phyloP scores from a whole-genome alignment of 2,113 vertebrate genomes.

The Bolborhynchus lineola region DNA sequence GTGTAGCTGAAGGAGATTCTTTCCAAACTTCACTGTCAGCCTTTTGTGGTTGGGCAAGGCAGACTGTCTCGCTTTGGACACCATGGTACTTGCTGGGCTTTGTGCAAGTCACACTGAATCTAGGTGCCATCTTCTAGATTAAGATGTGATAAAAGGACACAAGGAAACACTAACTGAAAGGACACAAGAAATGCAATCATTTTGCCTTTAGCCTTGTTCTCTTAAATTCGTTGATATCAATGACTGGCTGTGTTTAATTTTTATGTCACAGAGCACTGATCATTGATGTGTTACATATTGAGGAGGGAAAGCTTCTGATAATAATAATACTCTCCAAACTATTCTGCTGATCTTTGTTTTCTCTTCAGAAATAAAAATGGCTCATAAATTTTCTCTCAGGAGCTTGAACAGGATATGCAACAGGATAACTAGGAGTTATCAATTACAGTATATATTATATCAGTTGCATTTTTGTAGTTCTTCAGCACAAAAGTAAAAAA shows the following conservation, averaged over 20 bases:
- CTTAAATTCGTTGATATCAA: not conserved
- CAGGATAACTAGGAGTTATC: not conserved
- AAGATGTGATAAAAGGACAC: not conserved
- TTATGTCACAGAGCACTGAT: not conserved
- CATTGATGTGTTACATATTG: not conserved
- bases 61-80: not conserved
- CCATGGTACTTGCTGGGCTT: not conserved
- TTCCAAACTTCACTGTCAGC: not conserved
- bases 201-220: not conserved
- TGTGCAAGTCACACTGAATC: not conserved
- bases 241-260: not conserved
- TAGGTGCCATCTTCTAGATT: not conserved
- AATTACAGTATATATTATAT: not conserved
- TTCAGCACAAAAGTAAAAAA: not conserved
- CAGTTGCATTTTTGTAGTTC: not conserved
- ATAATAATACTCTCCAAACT: not conserved
- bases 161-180: not conserved
- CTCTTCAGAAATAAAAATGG: not conserved
- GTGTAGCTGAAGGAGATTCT: not conserved
- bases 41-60: not conserved
- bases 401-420: not conserved
- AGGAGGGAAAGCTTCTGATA: not conserved
- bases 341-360: not conserved
- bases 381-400: not conserved
- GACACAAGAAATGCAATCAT: not conserved